These are phyloP conservation scores for Elymnias hypermnestra DNA, from an alignment of 1,140 invertebrate species.

Conservation along the genomic window DNA sequence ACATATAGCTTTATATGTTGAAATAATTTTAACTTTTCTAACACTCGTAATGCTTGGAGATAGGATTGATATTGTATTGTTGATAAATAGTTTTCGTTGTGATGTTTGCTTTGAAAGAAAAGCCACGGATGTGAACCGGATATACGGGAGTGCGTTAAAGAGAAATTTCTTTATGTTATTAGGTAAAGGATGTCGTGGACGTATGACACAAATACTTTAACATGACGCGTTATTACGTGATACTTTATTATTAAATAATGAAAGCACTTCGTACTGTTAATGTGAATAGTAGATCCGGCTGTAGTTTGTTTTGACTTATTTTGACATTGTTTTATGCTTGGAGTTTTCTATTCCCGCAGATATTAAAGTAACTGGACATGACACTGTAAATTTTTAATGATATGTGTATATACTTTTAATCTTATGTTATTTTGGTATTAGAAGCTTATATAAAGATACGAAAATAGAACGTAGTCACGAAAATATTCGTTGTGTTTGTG, in stretches of 20 bases:
- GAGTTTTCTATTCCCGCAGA: no score
- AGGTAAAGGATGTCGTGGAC: slow-evolving; percentile 52
- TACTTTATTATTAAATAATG: not conserved
- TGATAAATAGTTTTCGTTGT: slow-evolving; percentile 3
- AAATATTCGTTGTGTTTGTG: no score
- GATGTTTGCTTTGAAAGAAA: slow-evolving; percentile 57
- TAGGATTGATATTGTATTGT: slow-evolving; percentile 10
- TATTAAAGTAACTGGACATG: no score
- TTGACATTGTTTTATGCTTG: no score
- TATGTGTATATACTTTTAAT: no score
- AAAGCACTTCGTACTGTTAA: not conserved
- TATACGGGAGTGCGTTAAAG: slow-evolving; percentile 50
- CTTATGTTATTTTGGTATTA: no score
- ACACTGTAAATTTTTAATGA: no score
- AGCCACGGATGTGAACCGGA: slow-evolving; percentile 61
- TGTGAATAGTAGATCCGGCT: no score
- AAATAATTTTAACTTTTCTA: not conserved
- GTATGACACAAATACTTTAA: slow-evolving; percentile 41
- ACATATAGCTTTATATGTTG: not conserved
- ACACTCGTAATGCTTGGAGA: not conserved
- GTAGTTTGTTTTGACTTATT: no score
- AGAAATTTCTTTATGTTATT: slow-evolving; percentile 56
- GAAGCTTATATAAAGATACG: no score
- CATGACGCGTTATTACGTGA: slow-evolving; percentile 32
- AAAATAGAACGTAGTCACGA: no score